These are phyloP conservation scores for Aegithalos caudatus DNA, from an alignment of 2,113 vertebrate species.

Conservation along the genomic window DNA sequence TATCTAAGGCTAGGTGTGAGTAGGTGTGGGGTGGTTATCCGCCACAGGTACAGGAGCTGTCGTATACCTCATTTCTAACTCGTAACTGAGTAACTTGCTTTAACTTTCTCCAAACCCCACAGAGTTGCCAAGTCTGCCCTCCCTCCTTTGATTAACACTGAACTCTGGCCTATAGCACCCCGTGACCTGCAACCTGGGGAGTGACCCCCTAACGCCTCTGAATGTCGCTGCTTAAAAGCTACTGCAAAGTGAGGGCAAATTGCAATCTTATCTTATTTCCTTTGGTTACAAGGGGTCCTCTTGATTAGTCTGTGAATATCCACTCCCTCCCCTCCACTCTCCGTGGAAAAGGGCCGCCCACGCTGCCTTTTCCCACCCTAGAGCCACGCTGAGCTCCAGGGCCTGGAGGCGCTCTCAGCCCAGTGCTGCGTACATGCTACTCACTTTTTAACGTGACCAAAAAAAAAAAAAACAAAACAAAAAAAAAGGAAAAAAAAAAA, in stretches of 20 bases:
- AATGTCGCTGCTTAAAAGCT: slow-evolving; percentile 78
- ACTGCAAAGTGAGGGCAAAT: slow-evolving; percentile 78
- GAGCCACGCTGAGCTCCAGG: slow-evolving; percentile 10
- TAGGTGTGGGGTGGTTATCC: slow-evolving; percentile 71
- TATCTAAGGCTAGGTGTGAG: slow-evolving; percentile 75
- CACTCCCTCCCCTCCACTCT: neutral
- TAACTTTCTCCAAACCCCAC: slow-evolving; percentile 83
- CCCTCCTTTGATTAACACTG: slow-evolving; percentile 67
- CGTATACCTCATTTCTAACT: slow-evolving; percentile 98
- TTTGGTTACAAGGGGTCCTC: slow-evolving; percentile 68
- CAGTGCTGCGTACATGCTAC: slow-evolving; percentile 32
- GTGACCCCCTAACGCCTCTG: slow-evolving; percentile 65
- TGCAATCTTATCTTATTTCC: slow-evolving; percentile 71
- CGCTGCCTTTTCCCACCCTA: neutral
- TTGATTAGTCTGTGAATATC: slow-evolving; percentile 55
- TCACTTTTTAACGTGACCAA: slow-evolving; percentile 40
- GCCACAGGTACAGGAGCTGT: slow-evolving; percentile 81
- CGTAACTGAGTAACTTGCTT: slow-evolving; percentile 87
- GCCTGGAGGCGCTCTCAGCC: neutral
- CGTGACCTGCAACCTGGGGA: slow-evolving; percentile 74
- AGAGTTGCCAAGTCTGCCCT: slow-evolving; percentile 84
- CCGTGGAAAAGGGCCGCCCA: neutral
- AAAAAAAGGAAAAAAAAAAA: neutral
- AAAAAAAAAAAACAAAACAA: neutral
- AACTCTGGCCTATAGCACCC: slow-evolving; percentile 78